phyloP scores from a whole-genome alignment of 2,797 vertebrate genomes.

The Neostethus bicornis region DNA sequence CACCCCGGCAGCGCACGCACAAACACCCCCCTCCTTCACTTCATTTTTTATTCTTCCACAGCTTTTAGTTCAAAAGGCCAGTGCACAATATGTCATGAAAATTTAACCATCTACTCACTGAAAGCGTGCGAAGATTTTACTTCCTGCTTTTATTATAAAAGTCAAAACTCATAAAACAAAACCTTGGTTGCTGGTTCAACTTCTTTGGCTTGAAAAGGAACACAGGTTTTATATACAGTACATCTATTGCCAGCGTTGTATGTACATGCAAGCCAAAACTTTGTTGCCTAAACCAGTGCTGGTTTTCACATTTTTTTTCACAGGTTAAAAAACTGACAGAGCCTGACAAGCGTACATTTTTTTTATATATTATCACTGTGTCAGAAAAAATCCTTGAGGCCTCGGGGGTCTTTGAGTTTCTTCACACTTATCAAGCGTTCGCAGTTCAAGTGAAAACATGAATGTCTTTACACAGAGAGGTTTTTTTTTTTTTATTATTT shows the following conservation, averaged over 20 bases:
- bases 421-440: constrained; percentile 52
- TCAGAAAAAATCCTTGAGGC: constrained; percentile 43
- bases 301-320: constrained; percentile 8
- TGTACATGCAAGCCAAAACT: background rate
- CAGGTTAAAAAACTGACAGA: constrained; percentile 9
- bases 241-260: no score
- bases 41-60: background rate
- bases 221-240: no score
- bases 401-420: constrained; percentile 49
- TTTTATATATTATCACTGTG: constrained; percentile 27
- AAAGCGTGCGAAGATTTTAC: background rate
- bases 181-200: no score
- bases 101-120: background rate
- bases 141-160: constrained; percentile 7
- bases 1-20: background rate
- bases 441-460: constrained; percentile 68
- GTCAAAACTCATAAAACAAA: constrained; percentile 23
- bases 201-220: no score
- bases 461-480: constrained; percentile 17
- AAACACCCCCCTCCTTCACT: background rate
- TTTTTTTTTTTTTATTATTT: background rate
- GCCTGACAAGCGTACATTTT: constrained; percentile 37
- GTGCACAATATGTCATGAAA: background rate
- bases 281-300: constrained; percentile 1
- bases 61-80: constrained; percentile 2